phyloP scores from a whole-genome alignment of 2,113 vertebrate genomes.

The Hystrix cristata region DNA sequence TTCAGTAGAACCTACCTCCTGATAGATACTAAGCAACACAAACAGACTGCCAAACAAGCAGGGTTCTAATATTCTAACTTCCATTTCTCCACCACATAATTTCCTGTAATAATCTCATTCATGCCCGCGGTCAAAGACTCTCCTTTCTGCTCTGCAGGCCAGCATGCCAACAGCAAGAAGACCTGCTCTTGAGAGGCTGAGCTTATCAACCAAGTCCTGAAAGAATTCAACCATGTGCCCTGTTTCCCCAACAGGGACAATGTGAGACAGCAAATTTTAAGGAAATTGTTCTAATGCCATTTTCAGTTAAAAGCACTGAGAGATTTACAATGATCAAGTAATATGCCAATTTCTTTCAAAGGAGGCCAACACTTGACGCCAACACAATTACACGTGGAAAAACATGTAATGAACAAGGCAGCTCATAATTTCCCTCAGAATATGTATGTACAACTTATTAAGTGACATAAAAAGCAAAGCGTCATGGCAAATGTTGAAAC shows the following conservation, averaged over 20 bases:
- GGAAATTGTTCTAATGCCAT: slow-evolving; percentile 48
- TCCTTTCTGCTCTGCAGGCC: neutral
- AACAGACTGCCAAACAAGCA: slow-evolving; percentile 57
- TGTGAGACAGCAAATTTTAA: slow-evolving; percentile 5
- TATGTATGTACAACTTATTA: slow-evolving; percentile 72
- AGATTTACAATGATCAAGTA: slow-evolving; percentile 63
- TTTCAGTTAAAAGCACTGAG: slow-evolving; percentile 43
- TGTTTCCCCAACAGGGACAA: neutral
- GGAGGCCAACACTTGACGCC: slow-evolving; percentile 63
- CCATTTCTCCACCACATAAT: slow-evolving; percentile 57
- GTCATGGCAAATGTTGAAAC: slow-evolving; percentile 55
- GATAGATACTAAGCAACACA: slow-evolving; percentile 68
- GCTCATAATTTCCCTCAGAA: slow-evolving; percentile 77
- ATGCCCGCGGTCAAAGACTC: slow-evolving; percentile 20
- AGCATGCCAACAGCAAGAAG: slow-evolving; percentile 48
- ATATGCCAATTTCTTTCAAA: slow-evolving; percentile 69
- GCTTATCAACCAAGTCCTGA: neutral
- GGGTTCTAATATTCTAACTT: slow-evolving; percentile 32
- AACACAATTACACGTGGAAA: slow-evolving; percentile 78
- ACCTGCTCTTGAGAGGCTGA: neutral
- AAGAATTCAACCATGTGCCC: slow-evolving; percentile 1
- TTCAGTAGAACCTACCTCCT: neutral
- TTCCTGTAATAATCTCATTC: slow-evolving; percentile 68
- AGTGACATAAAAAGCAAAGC: slow-evolving; percentile 70
- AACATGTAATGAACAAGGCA: slow-evolving; percentile 74